Evolutionary conservation across 2,113 vertebrate genomes (phyloP), one percentile per base, ranked within the genome.

Genomic region (Pluvianellus socialis): DNA sequence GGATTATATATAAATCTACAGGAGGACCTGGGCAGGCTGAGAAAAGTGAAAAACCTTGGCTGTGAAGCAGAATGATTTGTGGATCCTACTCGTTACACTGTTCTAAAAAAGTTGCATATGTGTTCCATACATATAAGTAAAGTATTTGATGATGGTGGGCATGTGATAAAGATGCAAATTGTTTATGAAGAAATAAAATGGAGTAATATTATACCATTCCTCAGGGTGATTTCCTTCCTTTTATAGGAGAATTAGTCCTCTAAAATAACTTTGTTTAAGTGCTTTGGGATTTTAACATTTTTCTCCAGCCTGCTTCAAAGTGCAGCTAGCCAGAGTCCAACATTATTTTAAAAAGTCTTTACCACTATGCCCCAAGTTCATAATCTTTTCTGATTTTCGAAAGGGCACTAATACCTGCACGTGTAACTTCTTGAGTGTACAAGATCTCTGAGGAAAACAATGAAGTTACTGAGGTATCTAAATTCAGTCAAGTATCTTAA

Each of bases 71-170:
- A 66, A 19, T 40, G 10, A 4, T 86, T 80, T 1, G 2, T 6
- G 26, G 9, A 32, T 68, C 22, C n/a, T 86, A 6, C 32, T 52
- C 1, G 0, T 50, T 33, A 7, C 0, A 1, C 8, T 20, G 5
- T 40, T 75, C 30, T 71, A 10, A 79, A 65, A 42, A 35, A 19
- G 18, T 47, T 35, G 21, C 1, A 0, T 28, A 22, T 20, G 10
- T 47, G 35, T 61, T 94, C 47, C 1, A 1, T 30, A 22, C 7
- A 6, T 30, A 1, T 5, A 44, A 84, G 6, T 23, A 33, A 58
- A 50, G 14, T 7, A 32, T 58, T 63, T 55, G 8, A 40, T 59
- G 7, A 68, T 19, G 14, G 15, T 32, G 17, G 28, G 3, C 38
- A 19, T 12, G 9, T 32, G 7, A 63, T 27, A 53, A 72, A 59